Conservation (phyloP, 2,888 invertebrate genomes). For the Andrena bicolor region DNA sequence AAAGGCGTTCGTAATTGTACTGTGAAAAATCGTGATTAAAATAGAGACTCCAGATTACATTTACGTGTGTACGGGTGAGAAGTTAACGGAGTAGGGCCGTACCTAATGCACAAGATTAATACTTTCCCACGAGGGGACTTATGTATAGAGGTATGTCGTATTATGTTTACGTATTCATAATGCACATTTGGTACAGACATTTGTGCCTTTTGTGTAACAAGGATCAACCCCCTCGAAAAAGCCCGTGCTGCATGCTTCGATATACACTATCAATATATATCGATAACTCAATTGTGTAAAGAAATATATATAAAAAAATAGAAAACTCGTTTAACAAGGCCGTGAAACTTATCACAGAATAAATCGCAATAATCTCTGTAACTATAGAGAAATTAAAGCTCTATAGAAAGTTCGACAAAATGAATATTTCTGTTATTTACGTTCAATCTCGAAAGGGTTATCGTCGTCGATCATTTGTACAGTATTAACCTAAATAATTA, state of each 20-base stretch:
- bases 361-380: too few relatives aligned
- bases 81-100: slow-evolving; percentile 39
- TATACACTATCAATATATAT: background rate
- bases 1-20: slow-evolving; percentile 56
- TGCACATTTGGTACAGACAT: slow-evolving; percentile 61
- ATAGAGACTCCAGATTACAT: slow-evolving; percentile 47
- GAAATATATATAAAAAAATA: background rate
- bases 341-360: background rate
- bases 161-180: slow-evolving; percentile 54
- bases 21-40: slow-evolving; percentile 54
- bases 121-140: slow-evolving; percentile 28
- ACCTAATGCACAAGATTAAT: slow-evolving; percentile 53
- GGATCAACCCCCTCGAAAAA: slow-evolving; percentile 46
- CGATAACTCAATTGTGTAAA: background rate
- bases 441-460: slow-evolving; percentile 51
- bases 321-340: background rate
- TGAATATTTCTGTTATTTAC: background rate
- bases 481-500: slow-evolving; percentile 48
- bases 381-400: too few relatives aligned
- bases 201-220: slow-evolving; percentile 39
- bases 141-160: slow-evolving; percentile 44
- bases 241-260: background rate
- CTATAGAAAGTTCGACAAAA: background rate
- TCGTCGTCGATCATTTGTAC: slow-evolving; percentile 45
- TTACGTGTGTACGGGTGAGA: slow-evolving; percentile 9